Evolutionary conservation across 1,140 invertebrate genomes (phyloP).

Genomic region (Laupala kohalensis): DNA sequence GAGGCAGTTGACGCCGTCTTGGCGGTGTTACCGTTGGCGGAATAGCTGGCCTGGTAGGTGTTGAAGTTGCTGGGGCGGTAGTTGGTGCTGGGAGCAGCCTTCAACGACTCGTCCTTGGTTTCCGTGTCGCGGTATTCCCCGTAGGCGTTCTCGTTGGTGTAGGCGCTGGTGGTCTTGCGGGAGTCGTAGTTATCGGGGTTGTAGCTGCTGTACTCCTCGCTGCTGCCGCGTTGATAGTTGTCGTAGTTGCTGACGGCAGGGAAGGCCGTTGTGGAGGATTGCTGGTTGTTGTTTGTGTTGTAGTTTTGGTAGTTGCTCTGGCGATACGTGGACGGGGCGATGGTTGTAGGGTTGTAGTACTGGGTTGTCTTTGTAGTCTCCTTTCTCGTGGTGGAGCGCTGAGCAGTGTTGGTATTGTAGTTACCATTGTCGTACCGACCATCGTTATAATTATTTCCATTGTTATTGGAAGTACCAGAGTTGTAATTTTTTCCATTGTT

Average conservation of each 20-base stretch:
- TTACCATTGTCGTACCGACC: conserved; percentile 3
- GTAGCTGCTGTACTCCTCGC: not conserved
- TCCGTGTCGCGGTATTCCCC: not conserved
- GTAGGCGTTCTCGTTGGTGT: not conserved
- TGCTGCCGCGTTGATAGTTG: not conserved
- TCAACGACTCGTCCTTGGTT: conserved; percentile 7
- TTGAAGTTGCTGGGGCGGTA: conserved; percentile 12
- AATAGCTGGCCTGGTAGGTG: conserved; percentile 7
- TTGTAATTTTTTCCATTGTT: not conserved
- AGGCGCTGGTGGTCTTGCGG: not conserved
- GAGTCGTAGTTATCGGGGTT: conserved; percentile 6
- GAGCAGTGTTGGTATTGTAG: not conserved
- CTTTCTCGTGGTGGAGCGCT: not conserved
- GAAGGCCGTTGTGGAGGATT: not conserved
- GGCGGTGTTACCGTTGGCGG: not conserved
- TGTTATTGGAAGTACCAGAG: not conserved
- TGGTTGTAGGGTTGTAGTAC: not conserved
- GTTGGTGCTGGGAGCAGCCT: conserved; percentile 12
- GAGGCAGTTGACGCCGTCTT: not conserved
- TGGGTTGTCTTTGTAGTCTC: not conserved
- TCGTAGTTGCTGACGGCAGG: conserved; percentile 1
- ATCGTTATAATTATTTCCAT: not conserved
- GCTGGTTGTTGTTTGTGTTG: not conserved
- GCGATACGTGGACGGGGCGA: not conserved
- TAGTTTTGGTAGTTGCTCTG: not conserved